Evolutionary conservation across 2,888 invertebrate genomes (phyloP), one percentile per base, ranked within the genome.

Genomic region (Micropterix aruncella): DNA sequence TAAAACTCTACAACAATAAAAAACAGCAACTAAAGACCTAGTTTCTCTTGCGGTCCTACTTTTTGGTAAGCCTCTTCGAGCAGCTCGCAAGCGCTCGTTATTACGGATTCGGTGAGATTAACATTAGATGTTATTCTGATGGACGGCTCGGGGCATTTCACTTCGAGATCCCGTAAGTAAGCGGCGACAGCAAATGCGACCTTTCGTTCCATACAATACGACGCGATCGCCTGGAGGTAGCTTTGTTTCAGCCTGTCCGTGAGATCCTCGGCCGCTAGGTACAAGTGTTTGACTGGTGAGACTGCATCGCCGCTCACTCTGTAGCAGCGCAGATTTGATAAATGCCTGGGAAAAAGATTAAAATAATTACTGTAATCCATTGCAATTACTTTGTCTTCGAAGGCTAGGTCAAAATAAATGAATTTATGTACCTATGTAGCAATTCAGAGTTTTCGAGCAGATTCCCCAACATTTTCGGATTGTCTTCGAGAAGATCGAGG

Each of bases 281-380:
- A 79, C 1, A 91, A 58, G 59, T 87, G 86, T 51, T 88, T 86
- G 0, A 88, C 61, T 0, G 91, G 90, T 0, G 86, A 84, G 0
- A 79, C 52, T 3, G 66, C 65, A 51, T 79, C 69, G 2, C 84
- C 83, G 3, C 67, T 57, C 50, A 79, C 60, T n/a, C 55, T 61
- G 53, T 67, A 70, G 53, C 71, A 57, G 41, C 67, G 62, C 5
- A 78, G 61, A 2, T 59, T 55, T 1, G 58, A 50, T 17, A 77
- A 59, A 3, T 67, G 64, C 16, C 67, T 72, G 65, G 3, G 61
- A 59, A 37, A 41, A 18, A 15, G 16, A 44, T 42, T 39, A 43
- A 41, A 9, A 27, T 27, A 27, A 27, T 27, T 27, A 27, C 27
- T 27, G 12, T 27, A n/a, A n/a, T n/a, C n/a, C n/a, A n/a, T n/a